Conservation (phyloP, 1,140 invertebrate genomes). For the Hesperophylax magnus region DNA sequence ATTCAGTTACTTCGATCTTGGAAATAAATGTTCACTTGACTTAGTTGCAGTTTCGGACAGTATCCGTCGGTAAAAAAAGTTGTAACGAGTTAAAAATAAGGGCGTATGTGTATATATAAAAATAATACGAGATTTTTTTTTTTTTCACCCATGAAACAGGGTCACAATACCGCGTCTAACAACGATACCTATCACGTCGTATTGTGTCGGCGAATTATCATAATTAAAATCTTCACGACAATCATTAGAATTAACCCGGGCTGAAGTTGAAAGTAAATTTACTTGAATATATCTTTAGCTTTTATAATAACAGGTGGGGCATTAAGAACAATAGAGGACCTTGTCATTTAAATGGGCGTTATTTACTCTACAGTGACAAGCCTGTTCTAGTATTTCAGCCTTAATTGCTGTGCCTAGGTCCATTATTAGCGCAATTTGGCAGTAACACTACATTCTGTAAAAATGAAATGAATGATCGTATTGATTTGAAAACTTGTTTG, state of each 20-base stretch:
- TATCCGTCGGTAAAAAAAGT: no score
- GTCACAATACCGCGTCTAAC: background rate
- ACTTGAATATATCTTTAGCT: conserved; percentile 17
- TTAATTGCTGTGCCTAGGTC: conserved; percentile 17
- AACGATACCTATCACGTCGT: background rate
- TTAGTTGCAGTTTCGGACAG: no score
- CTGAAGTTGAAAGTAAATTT: conserved; percentile 13
- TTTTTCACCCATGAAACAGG: no score
- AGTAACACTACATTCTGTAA: background rate
- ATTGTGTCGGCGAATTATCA: conserved; percentile 14
- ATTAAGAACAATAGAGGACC: conserved; percentile 35
- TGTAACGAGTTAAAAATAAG: no score
- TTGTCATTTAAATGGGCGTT: conserved; percentile 39
- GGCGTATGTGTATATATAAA: no score
- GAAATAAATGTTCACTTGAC: no score
- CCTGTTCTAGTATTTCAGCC: background rate
- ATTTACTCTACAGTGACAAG: conserved; percentile 36
- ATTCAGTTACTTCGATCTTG: no score
- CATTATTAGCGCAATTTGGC: conserved; percentile 20
- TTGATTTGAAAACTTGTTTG: conserved; percentile 7
- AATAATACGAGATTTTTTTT: no score
- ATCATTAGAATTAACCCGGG: conserved; percentile 17
- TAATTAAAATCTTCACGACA: conserved; percentile 32
- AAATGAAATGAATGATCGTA: conserved; percentile 4
- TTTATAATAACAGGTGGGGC: conserved; percentile 36